Base-by-base conservation (phyloP, 2,113 vertebrate species). In the Malurus alboscapulatus region DNA sequence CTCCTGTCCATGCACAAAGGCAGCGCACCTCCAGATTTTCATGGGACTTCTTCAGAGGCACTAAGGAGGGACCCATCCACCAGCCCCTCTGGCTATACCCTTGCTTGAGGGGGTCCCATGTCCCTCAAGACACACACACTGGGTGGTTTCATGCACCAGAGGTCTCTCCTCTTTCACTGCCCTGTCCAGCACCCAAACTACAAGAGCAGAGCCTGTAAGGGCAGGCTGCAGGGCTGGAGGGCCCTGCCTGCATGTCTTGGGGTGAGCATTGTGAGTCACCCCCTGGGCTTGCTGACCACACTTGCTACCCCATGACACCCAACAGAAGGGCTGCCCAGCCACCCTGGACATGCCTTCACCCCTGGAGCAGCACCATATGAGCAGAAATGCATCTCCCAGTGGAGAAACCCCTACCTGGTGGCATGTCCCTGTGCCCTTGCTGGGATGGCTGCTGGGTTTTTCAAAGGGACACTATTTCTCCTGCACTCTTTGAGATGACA, bases 221-320 rank as follows among this genome's bases (percentile, higher is more conserved):
- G 32, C 94, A 95, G 67, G 79, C 66, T 92, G 57, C 40, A 3
- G 25, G 76, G 17, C 58, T 74, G 42, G 21, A 79, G 18, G 15
- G 44, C 71, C 30, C 72, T 88, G 76, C 58, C 73, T 58, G n/a
- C 1, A 0, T 61, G 77, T 61, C 72, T 55, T 18, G 59, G 62
- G 32, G 25, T 62, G 42, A 90, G 10, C 40, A 32, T 8, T 2
- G 13, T 91, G 90, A 95, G 72, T 92, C 90, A 95, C 34, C 12
- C 65, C 29, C 24, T 1, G 1, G 38, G 17, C 66, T 32, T 53
- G 63, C 65, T 90, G 90, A 88, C 78, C 59, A 74, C 38, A 47
- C 15, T 3, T 5, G 14, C 36, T 29, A 50, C 32, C 42, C 47
- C 38, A 34, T 0, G 1, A 40, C 0, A 0, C 47, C 71, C 10